Percentiles rank a stretch among this genome's conserved stretches.
phyloP scores from a whole-genome alignment of 2,113 vertebrate species.

The Synchiropus splendidus region DNA sequence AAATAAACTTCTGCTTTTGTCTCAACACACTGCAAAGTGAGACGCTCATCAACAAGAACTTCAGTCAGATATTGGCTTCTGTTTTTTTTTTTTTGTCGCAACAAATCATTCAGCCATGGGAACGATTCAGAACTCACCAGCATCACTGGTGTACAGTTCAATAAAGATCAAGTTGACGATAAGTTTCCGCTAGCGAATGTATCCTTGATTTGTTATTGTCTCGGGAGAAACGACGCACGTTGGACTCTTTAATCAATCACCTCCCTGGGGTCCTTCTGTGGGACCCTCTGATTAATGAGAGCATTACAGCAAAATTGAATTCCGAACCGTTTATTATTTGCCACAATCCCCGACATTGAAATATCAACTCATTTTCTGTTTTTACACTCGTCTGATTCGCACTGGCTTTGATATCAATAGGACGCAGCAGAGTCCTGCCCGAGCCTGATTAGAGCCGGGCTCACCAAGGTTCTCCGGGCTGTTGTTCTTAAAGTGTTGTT shows the following conservation, averaged over 20 bases:
- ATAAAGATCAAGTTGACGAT: slow-evolving; percentile 12
- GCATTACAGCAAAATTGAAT: slow-evolving; percentile 54
- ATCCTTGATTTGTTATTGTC: background rate
- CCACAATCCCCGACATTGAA: slow-evolving; percentile 46
- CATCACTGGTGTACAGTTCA: too few species aligned
- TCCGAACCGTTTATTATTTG: slow-evolving; percentile 22
- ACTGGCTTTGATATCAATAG: slow-evolving; percentile 50
- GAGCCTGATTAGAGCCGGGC: slow-evolving; percentile 13
- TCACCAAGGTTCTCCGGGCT: slow-evolving; percentile 18
- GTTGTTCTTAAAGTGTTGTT: slow-evolving; percentile 23
- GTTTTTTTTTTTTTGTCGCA: too few species aligned
- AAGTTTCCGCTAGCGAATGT: slow-evolving; percentile 6
- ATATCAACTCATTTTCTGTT: slow-evolving; percentile 53
- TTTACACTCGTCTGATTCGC: slow-evolving; percentile 50
- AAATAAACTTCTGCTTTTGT: slow-evolving; percentile 5
- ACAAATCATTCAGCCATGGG: too few species aligned
- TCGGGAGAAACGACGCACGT: slow-evolving; percentile 2
- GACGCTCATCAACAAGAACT: too few species aligned
- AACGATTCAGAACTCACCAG: too few species aligned
- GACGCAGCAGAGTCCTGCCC: slow-evolving; percentile 27
- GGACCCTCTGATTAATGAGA: slow-evolving; percentile 61
- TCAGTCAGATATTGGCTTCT: too few species aligned
- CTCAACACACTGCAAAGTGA: too few species aligned
- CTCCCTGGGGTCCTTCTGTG: slow-evolving; percentile 38
- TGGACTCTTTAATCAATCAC: slow-evolving; percentile 55